Percentiles rank a stretch among this genome's conserved stretches.
These are phyloP conservation scores for Micrasema minimum DNA, from an alignment of 1,140 invertebrate genomes.

Conservation along the genomic window DNA sequence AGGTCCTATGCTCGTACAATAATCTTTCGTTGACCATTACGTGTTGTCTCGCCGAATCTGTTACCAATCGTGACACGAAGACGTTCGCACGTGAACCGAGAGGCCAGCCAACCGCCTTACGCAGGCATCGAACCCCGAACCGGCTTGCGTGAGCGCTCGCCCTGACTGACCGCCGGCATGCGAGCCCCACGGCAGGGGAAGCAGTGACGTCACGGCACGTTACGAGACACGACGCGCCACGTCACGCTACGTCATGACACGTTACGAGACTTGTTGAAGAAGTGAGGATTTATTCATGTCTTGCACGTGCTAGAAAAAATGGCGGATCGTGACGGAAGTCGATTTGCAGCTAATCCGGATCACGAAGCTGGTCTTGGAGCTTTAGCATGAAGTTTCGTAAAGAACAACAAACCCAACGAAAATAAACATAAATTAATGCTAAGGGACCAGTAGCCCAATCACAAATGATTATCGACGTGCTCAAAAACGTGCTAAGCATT, in stretches of 20 bases:
- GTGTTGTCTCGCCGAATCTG: background rate
- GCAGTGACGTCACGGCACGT: constrained; percentile 16
- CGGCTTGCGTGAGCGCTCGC: constrained; percentile 19
- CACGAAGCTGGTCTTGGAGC: too few species aligned
- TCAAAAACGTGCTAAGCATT: too few species aligned
- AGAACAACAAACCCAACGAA: too few species aligned
- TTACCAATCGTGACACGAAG: constrained; percentile 6
- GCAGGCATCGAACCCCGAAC: constrained; percentile 20
- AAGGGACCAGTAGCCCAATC: too few species aligned
- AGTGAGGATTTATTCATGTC: constrained; percentile 9
- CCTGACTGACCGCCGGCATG: constrained; percentile 25
- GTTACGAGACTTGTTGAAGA: background rate
- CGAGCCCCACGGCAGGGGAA: constrained; percentile 15
- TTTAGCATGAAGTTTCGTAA: too few species aligned
- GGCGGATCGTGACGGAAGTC: background rate
- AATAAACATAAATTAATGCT: too few species aligned
- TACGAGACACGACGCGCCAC: too few species aligned
- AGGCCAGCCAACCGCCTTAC: constrained; percentile 8
- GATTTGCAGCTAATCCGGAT: background rate
- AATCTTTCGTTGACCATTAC: too few species aligned
- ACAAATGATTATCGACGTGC: too few species aligned
- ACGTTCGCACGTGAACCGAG: background rate
- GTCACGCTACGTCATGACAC: constrained; percentile 14
- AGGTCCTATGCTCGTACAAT: too few species aligned
- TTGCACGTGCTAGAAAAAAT: constrained; percentile 20